A percentile compares a stretch with the other conserved stretches of the same genome.
Conservation (phyloP, 2,113 vertebrate species). For the Cygnus atratus region DNA sequence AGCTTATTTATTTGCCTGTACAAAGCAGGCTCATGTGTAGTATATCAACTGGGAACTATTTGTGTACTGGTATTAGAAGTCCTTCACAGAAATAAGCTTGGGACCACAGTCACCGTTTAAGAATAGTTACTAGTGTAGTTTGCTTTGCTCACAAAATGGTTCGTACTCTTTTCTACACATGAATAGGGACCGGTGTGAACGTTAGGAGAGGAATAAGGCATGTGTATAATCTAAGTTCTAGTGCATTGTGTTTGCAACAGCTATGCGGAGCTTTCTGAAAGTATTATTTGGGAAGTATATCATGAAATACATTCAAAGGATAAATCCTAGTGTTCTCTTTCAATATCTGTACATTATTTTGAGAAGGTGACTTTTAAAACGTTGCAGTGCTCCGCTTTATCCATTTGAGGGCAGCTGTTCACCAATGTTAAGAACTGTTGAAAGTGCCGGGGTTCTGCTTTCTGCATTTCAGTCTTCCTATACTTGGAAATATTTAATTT, state of each 20-base stretch:
- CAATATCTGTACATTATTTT: neutral
- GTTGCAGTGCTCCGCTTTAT: constrained; percentile 53
- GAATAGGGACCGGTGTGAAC: neutral
- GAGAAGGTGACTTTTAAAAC: neutral
- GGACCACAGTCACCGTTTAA: fast-evolving
- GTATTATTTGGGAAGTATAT: neutral
- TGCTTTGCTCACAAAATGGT: neutral
- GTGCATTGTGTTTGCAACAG: neutral
- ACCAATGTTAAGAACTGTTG: neutral
- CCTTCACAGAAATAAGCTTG: neutral
- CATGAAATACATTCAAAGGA: neutral
- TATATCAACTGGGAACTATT: neutral
- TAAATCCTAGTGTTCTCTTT: neutral
- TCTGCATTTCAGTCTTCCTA: neutral
- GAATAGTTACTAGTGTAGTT: neutral
- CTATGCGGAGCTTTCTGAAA: neutral
- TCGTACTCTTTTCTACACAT: fast-evolving
- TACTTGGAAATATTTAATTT: neutral
- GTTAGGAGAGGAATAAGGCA: neutral
- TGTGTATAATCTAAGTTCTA: neutral
- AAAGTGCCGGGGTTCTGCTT: neutral
- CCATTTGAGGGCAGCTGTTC: constrained; percentile 77
- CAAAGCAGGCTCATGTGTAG: neutral
- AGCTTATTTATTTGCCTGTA: neutral
- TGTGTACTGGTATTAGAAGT: neutral